These are phyloP conservation scores for Drosophila incognita DNA, from an alignment of 2,888 invertebrate genomes.

Conservation along the genomic window DNA sequence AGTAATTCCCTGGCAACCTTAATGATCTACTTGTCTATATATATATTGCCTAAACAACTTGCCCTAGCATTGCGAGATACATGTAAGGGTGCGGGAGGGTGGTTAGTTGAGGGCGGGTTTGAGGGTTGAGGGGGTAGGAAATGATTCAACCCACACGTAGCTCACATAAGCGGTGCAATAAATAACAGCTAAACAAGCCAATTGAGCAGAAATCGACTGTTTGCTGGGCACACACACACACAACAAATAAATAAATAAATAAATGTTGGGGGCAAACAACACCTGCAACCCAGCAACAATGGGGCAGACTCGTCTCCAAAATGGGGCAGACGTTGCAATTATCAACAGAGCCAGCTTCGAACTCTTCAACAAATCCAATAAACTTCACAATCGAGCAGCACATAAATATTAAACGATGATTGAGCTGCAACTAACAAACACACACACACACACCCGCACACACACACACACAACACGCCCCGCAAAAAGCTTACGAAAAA, in stretches of 20 bases:
- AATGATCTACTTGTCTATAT: conserved; percentile 9
- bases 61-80: conserved; percentile 9
- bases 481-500: conserved; percentile 76
- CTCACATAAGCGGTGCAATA: conserved; percentile 59
- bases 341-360: conserved; percentile 50
- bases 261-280: conserved; percentile 71
- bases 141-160: conserved; percentile 44
- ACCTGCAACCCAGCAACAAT: conserved; percentile 63
- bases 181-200: conserved; percentile 79
- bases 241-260: conserved; percentile 32
- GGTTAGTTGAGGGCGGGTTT: not conserved
- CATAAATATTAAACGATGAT: conserved; percentile 82
- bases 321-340: conserved; percentile 69
- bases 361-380: conserved; percentile 77
- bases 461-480: conserved; percentile 3
- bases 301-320: conserved; percentile 37
- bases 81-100: not conserved
- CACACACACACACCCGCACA: not conserved
- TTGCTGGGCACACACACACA: conserved; percentile 35
- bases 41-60: not conserved
- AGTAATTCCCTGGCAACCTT: not conserved
- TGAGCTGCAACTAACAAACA: conserved; percentile 71
- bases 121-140: not conserved
- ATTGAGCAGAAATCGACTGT: conserved; percentile 72
- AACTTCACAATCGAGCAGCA: conserved; percentile 78